Percentiles rank a stretch among this genome's conserved stretches.
These are phyloP conservation scores for Saccostrea glomerata DNA, from an alignment of 1,140 invertebrate genomes.

Conservation along the genomic window DNA sequence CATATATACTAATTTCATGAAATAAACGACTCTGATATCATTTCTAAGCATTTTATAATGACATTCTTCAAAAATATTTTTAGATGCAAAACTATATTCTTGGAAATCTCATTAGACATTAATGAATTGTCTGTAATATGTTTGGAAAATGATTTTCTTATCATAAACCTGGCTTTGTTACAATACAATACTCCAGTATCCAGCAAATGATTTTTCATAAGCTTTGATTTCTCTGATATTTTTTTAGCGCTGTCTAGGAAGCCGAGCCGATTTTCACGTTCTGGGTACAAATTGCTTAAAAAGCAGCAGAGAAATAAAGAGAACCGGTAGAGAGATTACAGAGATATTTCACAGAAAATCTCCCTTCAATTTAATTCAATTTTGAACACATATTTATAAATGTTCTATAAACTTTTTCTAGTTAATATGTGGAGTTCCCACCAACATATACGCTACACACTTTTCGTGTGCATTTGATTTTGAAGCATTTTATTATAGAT, in stretches of 20 bases:
- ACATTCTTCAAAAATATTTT: too few relatives aligned
- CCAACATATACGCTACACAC: too few relatives aligned
- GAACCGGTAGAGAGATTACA: not conserved
- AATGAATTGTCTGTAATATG: not conserved
- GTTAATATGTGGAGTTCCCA: too few relatives aligned
- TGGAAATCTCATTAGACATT: not conserved
- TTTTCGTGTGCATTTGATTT: too few relatives aligned
- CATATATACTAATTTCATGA: too few relatives aligned
- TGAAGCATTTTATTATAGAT: too few relatives aligned
- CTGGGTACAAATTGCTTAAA: slow-evolving; percentile 15
- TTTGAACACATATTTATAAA: not conserved
- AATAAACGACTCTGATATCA: too few relatives aligned
- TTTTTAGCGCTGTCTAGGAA: not conserved
- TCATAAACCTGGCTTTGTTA: not conserved
- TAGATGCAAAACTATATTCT: not conserved
- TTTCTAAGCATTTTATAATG: too few relatives aligned
- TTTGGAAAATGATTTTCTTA: not conserved
- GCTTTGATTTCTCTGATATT: slow-evolving; percentile 7
- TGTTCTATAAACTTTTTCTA: not conserved
- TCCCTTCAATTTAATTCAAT: not conserved
- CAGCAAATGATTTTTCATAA: not conserved
- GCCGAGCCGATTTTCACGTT: not conserved
- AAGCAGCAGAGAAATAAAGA: not conserved
- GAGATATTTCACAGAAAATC: not conserved
- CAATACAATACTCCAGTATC: not conserved